Conservation (phyloP, 2,888 invertebrate genomes). For the Antheraea yamamai region DNA sequence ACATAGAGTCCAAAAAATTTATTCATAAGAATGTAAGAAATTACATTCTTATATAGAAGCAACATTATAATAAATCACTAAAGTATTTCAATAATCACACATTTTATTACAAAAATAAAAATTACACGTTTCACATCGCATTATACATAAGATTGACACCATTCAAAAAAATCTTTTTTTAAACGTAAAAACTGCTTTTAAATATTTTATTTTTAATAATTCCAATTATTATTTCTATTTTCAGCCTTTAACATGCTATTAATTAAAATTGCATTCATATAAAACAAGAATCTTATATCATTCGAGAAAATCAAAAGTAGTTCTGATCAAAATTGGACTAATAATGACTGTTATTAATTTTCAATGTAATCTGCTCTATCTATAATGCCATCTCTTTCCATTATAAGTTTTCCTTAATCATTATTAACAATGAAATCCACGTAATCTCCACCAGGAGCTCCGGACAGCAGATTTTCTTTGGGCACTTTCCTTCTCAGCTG, state of each 20-base stretch:
- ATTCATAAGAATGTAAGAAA: too few species aligned
- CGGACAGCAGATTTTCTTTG: constrained; percentile 64
- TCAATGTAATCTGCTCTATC: neutral
- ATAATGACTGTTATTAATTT: neutral
- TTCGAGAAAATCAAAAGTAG: too few species aligned
- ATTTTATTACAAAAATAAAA: constrained; percentile 29
- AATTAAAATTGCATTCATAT: too few species aligned
- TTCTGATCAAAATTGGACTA: neutral
- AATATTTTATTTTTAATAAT: neutral
- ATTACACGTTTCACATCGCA: constrained; percentile 30
- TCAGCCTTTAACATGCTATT: too few species aligned
- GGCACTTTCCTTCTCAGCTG: constrained; percentile 55
- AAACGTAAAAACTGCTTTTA: neutral
- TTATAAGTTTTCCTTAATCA: constrained; percentile 44
- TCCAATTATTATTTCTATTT: too few species aligned
- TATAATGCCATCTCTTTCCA: neutral
- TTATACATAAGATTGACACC: constrained; percentile 17
- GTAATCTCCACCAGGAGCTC: constrained; percentile 60
- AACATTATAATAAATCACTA: neutral
- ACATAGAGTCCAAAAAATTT: too few species aligned
- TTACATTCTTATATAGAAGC: neutral
- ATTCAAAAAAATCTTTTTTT: neutral
- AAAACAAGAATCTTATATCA: too few species aligned
- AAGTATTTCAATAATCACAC: constrained; percentile 2
- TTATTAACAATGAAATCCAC: constrained; percentile 74